These are phyloP conservation scores for Eudasyphora cyanicolor DNA, from an alignment of 2,888 invertebrate species.

Conservation along the genomic window DNA sequence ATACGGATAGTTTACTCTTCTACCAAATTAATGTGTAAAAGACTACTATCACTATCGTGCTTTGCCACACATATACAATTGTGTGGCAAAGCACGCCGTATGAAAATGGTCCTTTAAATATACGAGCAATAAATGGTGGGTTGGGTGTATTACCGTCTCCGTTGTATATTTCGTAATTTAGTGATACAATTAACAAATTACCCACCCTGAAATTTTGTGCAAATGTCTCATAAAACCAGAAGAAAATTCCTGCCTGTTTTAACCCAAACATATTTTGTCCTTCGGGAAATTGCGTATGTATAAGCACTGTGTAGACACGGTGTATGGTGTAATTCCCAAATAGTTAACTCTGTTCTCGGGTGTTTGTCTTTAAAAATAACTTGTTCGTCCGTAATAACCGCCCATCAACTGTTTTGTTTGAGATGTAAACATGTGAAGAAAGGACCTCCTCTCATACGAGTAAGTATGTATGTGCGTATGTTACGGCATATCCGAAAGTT, in stretches of 20 bases:
- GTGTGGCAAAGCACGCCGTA: too few relatives aligned
- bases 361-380: background rate
- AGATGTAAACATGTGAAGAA: background rate
- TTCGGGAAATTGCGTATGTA: background rate
- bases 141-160: too few relatives aligned
- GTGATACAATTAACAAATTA: background rate
- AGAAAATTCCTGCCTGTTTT: too few relatives aligned
- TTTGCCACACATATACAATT: too few relatives aligned
- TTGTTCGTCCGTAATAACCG: constrained; percentile 2
- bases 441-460: background rate
- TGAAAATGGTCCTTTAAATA: too few relatives aligned
- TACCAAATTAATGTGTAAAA: too few relatives aligned
- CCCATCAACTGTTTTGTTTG: constrained; percentile 8
- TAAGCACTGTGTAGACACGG: background rate
- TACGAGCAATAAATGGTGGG: too few relatives aligned
- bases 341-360: background rate
- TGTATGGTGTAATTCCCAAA: background rate
- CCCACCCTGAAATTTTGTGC: background rate
- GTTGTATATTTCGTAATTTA: background rate
- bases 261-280: background rate
- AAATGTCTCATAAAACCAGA: too few relatives aligned
- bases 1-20: too few relatives aligned
- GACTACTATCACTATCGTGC: too few relatives aligned
- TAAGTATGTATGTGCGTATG: too few relatives aligned
- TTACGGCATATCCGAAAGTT: background rate